Evolutionary conservation across 2,113 vertebrate species (phyloP).

Genomic region (Gopherus flavomarginatus): DNA sequence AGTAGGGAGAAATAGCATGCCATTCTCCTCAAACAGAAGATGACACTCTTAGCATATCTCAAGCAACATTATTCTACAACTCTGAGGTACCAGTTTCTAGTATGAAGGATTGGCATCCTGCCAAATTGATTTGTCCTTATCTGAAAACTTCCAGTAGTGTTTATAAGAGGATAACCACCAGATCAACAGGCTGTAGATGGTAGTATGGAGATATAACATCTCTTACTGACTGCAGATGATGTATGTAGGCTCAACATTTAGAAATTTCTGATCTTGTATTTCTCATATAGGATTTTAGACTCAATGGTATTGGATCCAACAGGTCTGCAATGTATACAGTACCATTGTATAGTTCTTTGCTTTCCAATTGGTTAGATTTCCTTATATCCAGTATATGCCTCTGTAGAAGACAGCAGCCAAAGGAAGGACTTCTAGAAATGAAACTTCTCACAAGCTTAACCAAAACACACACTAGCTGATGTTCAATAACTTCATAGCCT

Average conservation of each 20-base stretch:
- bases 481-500: background rate
- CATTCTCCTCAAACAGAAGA: background rate
- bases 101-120: background rate
- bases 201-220: background rate
- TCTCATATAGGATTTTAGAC: background rate
- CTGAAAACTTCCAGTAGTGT: background rate
- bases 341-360: background rate
- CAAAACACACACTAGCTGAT: background rate
- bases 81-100: background rate
- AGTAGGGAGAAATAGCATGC: background rate
- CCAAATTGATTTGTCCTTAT: background rate
- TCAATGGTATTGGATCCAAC: fast-evolving
- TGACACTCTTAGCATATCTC: background rate
- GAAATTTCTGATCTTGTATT: background rate
- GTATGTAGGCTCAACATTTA: background rate
- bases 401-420: background rate
- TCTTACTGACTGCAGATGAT: background rate
- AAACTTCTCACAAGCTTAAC: background rate
- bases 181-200: background rate
- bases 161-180: background rate
- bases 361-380: background rate
- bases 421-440: background rate
- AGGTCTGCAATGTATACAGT: background rate
- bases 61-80: background rate
- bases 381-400: background rate